Percentiles rank a stretch among this genome's conserved stretches.
Evolutionary conservation across 1,140 invertebrate genomes (phyloP).

Genomic region (Drosophila parvula): DNA sequence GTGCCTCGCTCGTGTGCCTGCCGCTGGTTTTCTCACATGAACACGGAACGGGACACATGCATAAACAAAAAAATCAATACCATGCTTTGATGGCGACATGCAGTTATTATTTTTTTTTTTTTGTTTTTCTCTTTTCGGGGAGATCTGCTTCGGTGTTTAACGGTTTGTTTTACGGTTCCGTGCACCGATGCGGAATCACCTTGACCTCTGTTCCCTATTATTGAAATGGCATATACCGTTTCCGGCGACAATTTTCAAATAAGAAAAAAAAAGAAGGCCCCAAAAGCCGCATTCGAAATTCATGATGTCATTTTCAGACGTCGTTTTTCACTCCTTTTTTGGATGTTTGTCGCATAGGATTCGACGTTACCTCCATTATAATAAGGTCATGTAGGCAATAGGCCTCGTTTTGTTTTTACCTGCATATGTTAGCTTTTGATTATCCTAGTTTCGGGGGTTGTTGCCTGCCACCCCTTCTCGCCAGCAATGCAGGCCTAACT

Average conservation of each 20-base stretch:
- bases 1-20: slow-evolving; percentile 7
- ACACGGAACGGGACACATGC: slow-evolving; percentile 17
- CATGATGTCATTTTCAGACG: slow-evolving; percentile 35
- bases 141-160: background rate
- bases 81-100: slow-evolving; percentile 26
- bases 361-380: slow-evolving; percentile 12
- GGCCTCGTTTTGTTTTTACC: slow-evolving; percentile 13
- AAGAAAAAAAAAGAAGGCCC: background rate
- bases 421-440: slow-evolving; percentile 31
- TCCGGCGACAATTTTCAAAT: background rate
- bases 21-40: slow-evolving; percentile 13
- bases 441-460: slow-evolving; percentile 24
- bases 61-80: slow-evolving; percentile 48
- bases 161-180: background rate
- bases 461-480: slow-evolving; percentile 20
- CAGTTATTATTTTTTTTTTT: slow-evolving; percentile 9
- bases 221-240: background rate
- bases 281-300: slow-evolving; percentile 2
- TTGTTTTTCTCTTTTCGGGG: slow-evolving; percentile 1
- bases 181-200: background rate
- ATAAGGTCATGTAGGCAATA: slow-evolving; percentile 26
- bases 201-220: slow-evolving; percentile 6
- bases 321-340: slow-evolving; percentile 13
- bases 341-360: slow-evolving; percentile 17
- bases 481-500: slow-evolving; percentile 8